phyloP scores from a whole-genome alignment of 53 echinoderm and acorn worm species.

The Echinarachnius parma region DNA sequence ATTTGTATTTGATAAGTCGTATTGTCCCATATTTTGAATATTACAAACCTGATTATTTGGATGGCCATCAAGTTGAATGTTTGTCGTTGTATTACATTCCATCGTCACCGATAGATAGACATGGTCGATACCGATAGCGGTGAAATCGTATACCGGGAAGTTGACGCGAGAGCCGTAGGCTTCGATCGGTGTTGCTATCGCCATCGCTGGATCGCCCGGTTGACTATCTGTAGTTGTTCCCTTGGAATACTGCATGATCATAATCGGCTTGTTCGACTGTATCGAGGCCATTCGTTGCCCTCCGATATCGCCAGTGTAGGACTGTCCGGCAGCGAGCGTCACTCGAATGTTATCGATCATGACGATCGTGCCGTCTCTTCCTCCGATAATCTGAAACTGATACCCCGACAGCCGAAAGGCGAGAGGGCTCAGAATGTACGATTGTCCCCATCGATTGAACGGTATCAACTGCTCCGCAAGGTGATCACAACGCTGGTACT shows the following conservation, averaged over 20 bases:
- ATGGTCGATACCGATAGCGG: not conserved
- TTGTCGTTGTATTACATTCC: constrained; percentile 7
- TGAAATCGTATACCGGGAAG: constrained; percentile 11
- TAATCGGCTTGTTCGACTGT: constrained; percentile 5
- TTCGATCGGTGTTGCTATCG: constrained; percentile 10
- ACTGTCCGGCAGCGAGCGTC: not conserved
- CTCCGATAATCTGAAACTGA: constrained; percentile 57
- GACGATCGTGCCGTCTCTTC: constrained; percentile 6
- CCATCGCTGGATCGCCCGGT: constrained; percentile 29
- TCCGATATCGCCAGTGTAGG: not conserved
- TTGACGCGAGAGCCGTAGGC: constrained; percentile 8
- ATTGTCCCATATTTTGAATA: too few species aligned
- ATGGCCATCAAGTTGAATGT: constrained; percentile 8
- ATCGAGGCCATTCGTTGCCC: constrained; percentile 7
- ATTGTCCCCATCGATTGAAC: constrained; percentile 54
- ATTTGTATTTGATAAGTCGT: too few species aligned
- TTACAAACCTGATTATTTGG: too few species aligned
- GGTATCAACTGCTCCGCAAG: constrained; percentile 68
- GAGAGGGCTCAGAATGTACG: constrained; percentile 59
- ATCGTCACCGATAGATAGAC: constrained; percentile 1
- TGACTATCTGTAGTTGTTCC: constrained; percentile 8
- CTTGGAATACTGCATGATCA: constrained; percentile 30
- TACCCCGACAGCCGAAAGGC: constrained; percentile 38
- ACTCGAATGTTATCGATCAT: not conserved
- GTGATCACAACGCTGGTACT: constrained; percentile 58